Conservation (phyloP, 2,113 vertebrate genomes). For the Drymodes brunneopygia region DNA sequence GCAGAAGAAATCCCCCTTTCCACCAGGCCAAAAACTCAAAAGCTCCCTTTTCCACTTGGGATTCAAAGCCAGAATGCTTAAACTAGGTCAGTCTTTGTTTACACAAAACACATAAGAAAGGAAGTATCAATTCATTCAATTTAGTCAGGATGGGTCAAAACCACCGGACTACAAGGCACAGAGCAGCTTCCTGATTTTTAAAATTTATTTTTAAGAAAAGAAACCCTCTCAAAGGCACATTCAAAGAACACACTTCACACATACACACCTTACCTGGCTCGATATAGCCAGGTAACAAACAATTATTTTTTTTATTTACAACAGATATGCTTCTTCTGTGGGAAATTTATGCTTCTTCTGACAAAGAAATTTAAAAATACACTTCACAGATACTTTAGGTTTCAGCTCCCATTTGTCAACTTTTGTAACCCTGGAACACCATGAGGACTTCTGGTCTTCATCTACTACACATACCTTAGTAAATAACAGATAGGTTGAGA, state of each 20-base stretch:
- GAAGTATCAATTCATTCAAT: slow-evolving; percentile 10
- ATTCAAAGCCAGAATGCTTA: slow-evolving; percentile 38
- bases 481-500: background rate
- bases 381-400: background rate
- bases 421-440: background rate
- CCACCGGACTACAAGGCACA: background rate
- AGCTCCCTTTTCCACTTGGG: background rate
- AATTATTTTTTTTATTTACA: background rate
- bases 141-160: background rate
- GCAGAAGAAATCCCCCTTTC: background rate
- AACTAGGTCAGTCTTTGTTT: slow-evolving; percentile 60
- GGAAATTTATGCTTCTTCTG: background rate
- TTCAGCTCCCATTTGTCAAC: background rate
- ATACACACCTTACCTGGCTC: background rate
- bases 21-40: background rate
- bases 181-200: too few relatives aligned
- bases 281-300: background rate
- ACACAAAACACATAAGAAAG: slow-evolving; percentile 42
- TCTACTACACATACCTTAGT: background rate
- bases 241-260: background rate
- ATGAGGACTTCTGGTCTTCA: background rate
- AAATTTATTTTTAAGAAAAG: background rate
- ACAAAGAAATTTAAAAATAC: background rate
- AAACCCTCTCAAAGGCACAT: background rate
- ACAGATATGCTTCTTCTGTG: background rate